phyloP scores from a whole-genome alignment of 2,888 invertebrate species.

The Aspidiotus rigidus region DNA sequence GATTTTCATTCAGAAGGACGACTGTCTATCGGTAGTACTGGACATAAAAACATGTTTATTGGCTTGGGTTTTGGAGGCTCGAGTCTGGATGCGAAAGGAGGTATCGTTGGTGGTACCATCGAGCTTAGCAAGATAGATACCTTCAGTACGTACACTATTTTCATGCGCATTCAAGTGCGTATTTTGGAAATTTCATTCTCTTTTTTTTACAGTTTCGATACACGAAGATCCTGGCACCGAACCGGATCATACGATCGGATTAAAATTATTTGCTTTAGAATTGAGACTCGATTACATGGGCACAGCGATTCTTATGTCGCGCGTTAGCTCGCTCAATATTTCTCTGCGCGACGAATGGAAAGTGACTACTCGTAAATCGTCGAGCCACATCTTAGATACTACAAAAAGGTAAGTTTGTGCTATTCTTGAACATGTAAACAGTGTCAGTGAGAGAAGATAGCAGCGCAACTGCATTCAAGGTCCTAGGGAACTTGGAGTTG shows the following conservation, averaged over 20 bases:
- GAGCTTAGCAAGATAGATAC: constrained; percentile 82
- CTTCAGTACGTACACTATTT: constrained; percentile 51
- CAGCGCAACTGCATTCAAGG: too few species aligned
- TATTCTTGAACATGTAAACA: not conserved
- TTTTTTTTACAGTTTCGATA: constrained; percentile 59
- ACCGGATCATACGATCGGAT: constrained; percentile 72
- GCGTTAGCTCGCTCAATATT: constrained; percentile 72
- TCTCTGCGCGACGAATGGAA: constrained; percentile 83
- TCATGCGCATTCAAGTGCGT: too few species aligned
- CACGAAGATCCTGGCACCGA: constrained; percentile 81
- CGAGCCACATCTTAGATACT: constrained; percentile 26
- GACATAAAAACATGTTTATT: constrained; percentile 85
- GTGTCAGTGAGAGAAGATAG: not conserved
- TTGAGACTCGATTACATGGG: constrained; percentile 96
- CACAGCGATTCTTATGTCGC: constrained; percentile 83
- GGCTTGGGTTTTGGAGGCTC: constrained; percentile 81
- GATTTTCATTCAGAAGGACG: constrained; percentile 87
- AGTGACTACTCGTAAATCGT: constrained; percentile 42
- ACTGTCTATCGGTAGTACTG: constrained; percentile 84
- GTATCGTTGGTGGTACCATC: constrained; percentile 93
- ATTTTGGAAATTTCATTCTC: not conserved
- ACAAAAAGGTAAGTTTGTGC: constrained; percentile 22
- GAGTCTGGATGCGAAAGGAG: constrained; percentile 88
- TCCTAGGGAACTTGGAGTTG: too few species aligned
- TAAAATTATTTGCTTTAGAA: constrained; percentile 76